phyloP scores from a whole-genome alignment of 2,888 invertebrate genomes.

The Tineola bisselliella region DNA sequence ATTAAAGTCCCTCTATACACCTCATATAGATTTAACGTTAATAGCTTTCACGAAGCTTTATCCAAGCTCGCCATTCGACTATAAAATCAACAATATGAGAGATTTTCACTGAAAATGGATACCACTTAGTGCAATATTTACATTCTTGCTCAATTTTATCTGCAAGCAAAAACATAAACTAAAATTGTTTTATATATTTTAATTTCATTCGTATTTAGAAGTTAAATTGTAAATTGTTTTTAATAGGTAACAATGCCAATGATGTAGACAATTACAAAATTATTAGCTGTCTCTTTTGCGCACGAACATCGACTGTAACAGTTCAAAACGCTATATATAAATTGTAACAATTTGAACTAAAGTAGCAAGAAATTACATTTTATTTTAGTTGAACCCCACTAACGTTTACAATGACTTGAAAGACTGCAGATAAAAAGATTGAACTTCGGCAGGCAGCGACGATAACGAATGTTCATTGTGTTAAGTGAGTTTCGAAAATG shows the following conservation, averaged over 20 bases:
- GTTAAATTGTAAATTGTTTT: too few relatives aligned
- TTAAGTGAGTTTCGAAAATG: slow-evolving; percentile 1
- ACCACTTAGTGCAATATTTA: neutral
- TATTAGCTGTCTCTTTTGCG: too few relatives aligned
- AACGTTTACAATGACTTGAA: neutral
- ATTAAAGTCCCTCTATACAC: neutral
- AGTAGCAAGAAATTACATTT: neutral
- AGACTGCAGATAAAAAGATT: slow-evolving; percentile 3
- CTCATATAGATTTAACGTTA: neutral
- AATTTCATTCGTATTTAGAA: too few relatives aligned
- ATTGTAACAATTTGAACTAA: too few relatives aligned
- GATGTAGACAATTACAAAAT: too few relatives aligned
- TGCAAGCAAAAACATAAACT: too few relatives aligned
- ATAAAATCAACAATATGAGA: slow-evolving; percentile 8
- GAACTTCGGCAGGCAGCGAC: neutral
- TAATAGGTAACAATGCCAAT: too few relatives aligned
- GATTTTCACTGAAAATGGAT: neutral
- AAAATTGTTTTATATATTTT: too few relatives aligned
- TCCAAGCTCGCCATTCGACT: slow-evolving; percentile 1
- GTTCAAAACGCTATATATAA: too few relatives aligned
- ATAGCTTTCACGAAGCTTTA: neutral
- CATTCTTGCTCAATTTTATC: neutral
- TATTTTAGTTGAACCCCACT: neutral
- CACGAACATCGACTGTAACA: too few relatives aligned
- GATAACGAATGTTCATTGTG: slow-evolving; percentile 1